Evolutionary conservation across 1,140 invertebrate species (phyloP).

Genomic region (Eueides isabella): DNA sequence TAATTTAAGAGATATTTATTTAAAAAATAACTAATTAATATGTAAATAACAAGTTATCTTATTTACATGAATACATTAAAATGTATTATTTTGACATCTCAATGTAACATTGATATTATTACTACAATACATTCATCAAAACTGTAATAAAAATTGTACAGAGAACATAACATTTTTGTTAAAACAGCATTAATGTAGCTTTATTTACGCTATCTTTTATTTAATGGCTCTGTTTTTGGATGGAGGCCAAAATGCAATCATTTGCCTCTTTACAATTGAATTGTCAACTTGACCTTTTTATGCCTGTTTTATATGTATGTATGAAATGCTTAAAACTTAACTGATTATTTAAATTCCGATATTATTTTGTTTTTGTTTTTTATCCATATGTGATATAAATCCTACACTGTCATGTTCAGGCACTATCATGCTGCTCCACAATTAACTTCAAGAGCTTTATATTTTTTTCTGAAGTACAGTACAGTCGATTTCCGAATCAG

Average conservation of each 20-base stretch:
- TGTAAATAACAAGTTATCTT: no score
- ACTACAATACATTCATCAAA: no score
- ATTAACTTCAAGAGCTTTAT: neutral
- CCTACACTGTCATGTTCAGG: no score
- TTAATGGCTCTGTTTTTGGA: neutral
- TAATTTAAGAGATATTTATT: no score
- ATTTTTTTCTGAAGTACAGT: neutral
- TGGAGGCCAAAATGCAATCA: neutral
- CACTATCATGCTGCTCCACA: no score
- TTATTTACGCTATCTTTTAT: slow-evolving; percentile 7
- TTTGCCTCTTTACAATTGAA: neutral
- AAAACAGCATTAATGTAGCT: slow-evolving; percentile 1
- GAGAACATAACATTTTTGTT: neutral
- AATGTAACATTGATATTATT: neutral
- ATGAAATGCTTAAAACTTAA: neutral
- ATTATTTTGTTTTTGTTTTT: no score
- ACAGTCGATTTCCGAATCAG: no score
- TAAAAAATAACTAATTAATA: no score
- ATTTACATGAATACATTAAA: slow-evolving; percentile 1
- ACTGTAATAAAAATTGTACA: neutral
- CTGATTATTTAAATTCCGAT: no score
- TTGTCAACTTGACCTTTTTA: slow-evolving; percentile 3
- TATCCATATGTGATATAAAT: no score
- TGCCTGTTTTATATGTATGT: slow-evolving; percentile 7
- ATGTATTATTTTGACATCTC: neutral